Percentiles rank a stretch among this genome's conserved stretches.
Conservation (phyloP, 1,140 invertebrate genomes). For the Pseudomyrmex gracilis region DNA sequence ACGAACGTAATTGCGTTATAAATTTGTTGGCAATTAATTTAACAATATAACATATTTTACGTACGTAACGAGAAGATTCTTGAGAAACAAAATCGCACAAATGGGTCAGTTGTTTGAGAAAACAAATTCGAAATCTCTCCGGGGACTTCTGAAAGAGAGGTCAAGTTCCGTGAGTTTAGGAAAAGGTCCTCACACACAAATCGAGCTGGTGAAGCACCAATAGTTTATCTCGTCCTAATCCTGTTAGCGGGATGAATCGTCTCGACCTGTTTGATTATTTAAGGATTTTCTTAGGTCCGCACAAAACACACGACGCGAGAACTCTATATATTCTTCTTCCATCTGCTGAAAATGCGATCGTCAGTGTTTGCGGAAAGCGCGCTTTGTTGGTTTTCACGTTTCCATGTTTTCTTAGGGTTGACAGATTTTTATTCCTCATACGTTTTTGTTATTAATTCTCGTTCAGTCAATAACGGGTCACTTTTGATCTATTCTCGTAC, state of each 20-base stretch:
- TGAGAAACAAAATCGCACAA: neutral
- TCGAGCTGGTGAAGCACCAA: neutral
- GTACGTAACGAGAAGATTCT: neutral
- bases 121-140: conserved; percentile 41
- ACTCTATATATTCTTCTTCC: neutral
- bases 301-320: neutral
- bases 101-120: neutral
- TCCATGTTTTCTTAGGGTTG: neutral
- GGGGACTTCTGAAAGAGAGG: neutral
- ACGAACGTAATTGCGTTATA: neutral
- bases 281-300: neutral
- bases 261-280: conserved; percentile 28
- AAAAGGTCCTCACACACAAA: conserved; percentile 4
- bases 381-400: conserved; percentile 2
- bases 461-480: no score
- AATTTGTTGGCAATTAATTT: neutral
- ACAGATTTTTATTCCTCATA: neutral
- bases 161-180: neutral
- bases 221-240: conserved; percentile 30
- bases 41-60: neutral
- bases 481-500: no score
- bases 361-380: neutral
- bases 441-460: neutral
- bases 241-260: conserved; percentile 19
- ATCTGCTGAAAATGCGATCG: neutral